Evolutionary conservation across 2,888 invertebrate species (phyloP).

Genomic region (Lasioglossum vierecki): DNA sequence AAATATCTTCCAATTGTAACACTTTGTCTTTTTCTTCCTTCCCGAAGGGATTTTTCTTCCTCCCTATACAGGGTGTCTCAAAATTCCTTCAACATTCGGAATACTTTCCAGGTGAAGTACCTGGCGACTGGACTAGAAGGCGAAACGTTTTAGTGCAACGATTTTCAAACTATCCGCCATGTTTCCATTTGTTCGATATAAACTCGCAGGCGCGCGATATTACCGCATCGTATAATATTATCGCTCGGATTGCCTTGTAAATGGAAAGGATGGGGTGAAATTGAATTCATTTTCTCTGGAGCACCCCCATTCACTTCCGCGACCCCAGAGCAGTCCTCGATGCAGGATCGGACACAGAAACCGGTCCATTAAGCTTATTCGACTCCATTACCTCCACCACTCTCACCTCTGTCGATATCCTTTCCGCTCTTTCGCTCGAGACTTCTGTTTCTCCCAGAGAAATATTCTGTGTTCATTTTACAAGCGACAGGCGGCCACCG

Average conservation of each 20-base stretch:
- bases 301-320: not conserved
- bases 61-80: too few relatives aligned
- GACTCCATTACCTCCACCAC: conserved; percentile 21
- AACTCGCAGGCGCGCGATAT: not conserved
- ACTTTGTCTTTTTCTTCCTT: too few relatives aligned
- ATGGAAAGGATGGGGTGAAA: not conserved
- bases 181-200: not conserved
- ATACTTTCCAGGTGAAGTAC: too few relatives aligned
- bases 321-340: not conserved
- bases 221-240: not conserved
- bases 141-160: not conserved
- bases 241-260: not conserved
- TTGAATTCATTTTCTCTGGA: conserved; percentile 1
- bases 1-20: too few relatives aligned
- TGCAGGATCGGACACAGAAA: conserved; percentile 5
- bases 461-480: not conserved
- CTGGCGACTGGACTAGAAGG: too few relatives aligned
- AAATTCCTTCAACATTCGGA: too few relatives aligned
- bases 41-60: too few relatives aligned
- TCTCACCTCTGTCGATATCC: not conserved
- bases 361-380: conserved; percentile 46
- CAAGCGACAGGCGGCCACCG: not conserved
- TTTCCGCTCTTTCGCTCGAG: not conserved
- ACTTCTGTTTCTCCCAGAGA: not conserved
- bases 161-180: not conserved